Conservation (phyloP, 2,113 vertebrate genomes). For the Cacatua alba region DNA sequence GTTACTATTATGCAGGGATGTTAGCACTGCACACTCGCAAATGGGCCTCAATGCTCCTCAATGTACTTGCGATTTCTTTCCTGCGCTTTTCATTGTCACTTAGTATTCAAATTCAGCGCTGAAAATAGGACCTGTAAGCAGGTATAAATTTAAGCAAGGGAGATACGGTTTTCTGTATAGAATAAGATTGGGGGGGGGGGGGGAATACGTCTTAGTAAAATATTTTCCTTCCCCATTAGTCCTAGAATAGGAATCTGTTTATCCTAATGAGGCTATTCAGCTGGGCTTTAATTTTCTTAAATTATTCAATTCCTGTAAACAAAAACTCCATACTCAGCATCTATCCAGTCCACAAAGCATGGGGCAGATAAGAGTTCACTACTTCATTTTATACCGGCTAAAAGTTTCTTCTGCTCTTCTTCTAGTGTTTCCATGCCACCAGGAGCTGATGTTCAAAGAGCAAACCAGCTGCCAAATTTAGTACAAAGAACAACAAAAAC, state of each 20-base stretch:
- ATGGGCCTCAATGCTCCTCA: background rate
- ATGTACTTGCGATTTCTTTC: background rate
- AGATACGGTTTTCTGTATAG: background rate
- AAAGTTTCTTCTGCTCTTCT: background rate
- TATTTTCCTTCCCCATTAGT: background rate
- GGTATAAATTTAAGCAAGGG: fast-evolving
- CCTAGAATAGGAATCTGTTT: background rate
- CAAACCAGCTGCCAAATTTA: background rate
- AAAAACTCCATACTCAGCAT: background rate
- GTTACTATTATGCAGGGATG: background rate
- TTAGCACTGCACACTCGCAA: background rate
- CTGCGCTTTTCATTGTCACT: background rate
- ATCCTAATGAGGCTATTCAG: background rate
- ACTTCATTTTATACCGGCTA: background rate
- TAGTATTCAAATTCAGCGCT: background rate
- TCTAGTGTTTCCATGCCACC: background rate
- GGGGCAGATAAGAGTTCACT: background rate
- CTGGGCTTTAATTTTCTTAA: background rate
- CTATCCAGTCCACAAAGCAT: background rate
- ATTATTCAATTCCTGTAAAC: background rate
- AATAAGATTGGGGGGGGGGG: background rate
- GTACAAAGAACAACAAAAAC: background rate
- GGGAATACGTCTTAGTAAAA: background rate
- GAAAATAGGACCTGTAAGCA: background rate
- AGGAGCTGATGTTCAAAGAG: background rate